Conservation (phyloP, 2,113 vertebrate species). For the Pachycephala philippinensis region DNA sequence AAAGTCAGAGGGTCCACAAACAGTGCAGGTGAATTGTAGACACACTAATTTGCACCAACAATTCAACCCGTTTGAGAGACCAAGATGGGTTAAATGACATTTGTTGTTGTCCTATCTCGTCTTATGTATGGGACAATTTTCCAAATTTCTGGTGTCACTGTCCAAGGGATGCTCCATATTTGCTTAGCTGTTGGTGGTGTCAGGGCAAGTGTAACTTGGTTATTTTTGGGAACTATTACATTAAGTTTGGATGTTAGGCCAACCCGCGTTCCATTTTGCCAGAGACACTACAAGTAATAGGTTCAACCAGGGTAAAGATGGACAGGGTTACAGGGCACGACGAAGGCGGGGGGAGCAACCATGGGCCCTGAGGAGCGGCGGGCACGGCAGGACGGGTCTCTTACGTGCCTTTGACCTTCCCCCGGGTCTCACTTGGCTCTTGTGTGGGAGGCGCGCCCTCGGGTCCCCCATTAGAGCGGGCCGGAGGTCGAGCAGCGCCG, state of each 20-base stretch:
- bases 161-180: neutral
- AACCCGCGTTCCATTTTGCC: neutral
- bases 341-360: accelerated
- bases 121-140: neutral
- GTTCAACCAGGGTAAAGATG: neutral
- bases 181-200: neutral
- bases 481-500: accelerated
- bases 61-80: neutral
- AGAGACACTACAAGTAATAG: neutral
- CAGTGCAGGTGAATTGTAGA: neutral
- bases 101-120: neutral
- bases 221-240: neutral
- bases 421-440: neutral
- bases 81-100: neutral
- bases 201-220: neutral
- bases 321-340: neutral
- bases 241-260: neutral
- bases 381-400: neutral
- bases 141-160: neutral
- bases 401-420: neutral
- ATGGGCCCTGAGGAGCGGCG: too few species aligned
- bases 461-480: accelerated
- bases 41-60: neutral
- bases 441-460: accelerated
- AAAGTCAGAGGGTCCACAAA: neutral